Base-by-base conservation (phyloP, 2,113 vertebrate genomes). In the Coryphaenoides rupestris region DNA sequence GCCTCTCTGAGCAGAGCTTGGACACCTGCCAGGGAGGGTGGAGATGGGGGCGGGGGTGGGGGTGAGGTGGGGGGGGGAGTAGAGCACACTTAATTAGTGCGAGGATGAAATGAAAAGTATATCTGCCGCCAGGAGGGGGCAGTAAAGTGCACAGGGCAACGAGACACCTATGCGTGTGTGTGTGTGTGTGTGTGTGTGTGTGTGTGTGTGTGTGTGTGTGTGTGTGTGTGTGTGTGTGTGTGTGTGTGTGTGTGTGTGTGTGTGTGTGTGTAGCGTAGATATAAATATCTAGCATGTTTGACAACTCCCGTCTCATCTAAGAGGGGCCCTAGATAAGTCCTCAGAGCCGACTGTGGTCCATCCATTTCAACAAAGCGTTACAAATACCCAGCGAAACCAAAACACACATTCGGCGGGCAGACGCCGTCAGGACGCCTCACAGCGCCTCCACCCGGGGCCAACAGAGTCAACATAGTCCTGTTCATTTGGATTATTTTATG, bases 21-120 rank as follows among this genome's bases (percentile, higher is more conserved):
- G 22, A 80, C 84, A 13, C 72, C 81, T 47, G 86, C 90, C 54
- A 87, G 0, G 47, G 91, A 94, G 95, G 63, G 5, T 73, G 40
- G 22, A 26, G 58, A 12, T 50, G 5, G 54, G 9, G n/a, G 19
- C n/a, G 56, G 1, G 55, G 1, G 76, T 56, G 12, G 56, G 46
- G 55, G 62, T 13, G 12, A 66, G 12, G 4, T 47, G 5, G 17
- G 10, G 33, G 9, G 33, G 13, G 33, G 33, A 1, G 33, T 40
- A 40, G 33, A 40, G 33, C 33, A 40, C 33, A 10, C 33, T 40
- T 40, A 40, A 40, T 40, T 40, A 40, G 33, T 40, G 13, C 9
- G 33, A 40, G 33, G 33, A 40, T 10, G 7, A 26, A 26, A 26
- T 3, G 24, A 6, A 26, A 26, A 26, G 6, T 26, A 26, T 26